Percentiles rank a stretch among this genome's conserved stretches.
phyloP scores from a whole-genome alignment of 2,888 invertebrate genomes.

The Drosophila basisetae region DNA sequence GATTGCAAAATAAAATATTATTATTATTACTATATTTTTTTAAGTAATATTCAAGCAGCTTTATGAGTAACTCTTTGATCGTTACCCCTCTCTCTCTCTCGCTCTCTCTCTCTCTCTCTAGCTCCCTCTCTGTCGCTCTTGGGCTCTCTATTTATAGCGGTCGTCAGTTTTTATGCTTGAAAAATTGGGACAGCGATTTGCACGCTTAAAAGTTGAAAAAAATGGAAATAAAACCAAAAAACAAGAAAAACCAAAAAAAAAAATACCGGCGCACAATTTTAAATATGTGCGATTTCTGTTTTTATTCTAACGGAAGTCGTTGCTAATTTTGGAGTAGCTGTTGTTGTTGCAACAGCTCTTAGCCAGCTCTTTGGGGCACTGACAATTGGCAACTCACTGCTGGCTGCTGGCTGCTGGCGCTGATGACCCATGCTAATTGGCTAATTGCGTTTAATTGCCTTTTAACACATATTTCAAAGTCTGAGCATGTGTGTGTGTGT shows the following conservation, averaged over 20 bases:
- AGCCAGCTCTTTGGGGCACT: slow-evolving; percentile 38
- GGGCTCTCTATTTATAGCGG: slow-evolving; percentile 38
- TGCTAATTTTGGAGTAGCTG: slow-evolving; percentile 32
- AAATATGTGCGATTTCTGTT: slow-evolving; percentile 51
- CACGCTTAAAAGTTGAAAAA: slow-evolving; percentile 60
- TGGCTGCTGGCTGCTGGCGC: slow-evolving; percentile 32
- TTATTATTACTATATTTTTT: slow-evolving; percentile 25
- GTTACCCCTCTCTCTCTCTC: background rate
- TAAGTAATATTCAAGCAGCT: slow-evolving; percentile 49
- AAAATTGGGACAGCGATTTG: slow-evolving; percentile 80
- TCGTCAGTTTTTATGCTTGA: slow-evolving; percentile 74
- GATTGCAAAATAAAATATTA: slow-evolving; percentile 61
- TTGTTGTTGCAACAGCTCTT: slow-evolving; percentile 46
- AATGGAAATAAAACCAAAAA: slow-evolving; percentile 26
- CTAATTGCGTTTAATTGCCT: slow-evolving; percentile 79
- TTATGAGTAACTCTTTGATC: slow-evolving; percentile 35
- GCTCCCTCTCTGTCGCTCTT: slow-evolving; percentile 3
- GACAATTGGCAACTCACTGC: slow-evolving; percentile 23
- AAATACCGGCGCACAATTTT: slow-evolving; percentile 28
- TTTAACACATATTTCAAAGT: slow-evolving; percentile 58
- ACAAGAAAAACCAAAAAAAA: slow-evolving; percentile 29
- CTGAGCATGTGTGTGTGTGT: background rate
- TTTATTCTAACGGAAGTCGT: slow-evolving; percentile 71
- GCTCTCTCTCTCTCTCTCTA: slow-evolving; percentile 1
- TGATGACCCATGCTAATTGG: slow-evolving; percentile 80